Base-by-base conservation (phyloP, 92 coral and sea anemone species). In the Scolanthus callimorphus region DNA sequence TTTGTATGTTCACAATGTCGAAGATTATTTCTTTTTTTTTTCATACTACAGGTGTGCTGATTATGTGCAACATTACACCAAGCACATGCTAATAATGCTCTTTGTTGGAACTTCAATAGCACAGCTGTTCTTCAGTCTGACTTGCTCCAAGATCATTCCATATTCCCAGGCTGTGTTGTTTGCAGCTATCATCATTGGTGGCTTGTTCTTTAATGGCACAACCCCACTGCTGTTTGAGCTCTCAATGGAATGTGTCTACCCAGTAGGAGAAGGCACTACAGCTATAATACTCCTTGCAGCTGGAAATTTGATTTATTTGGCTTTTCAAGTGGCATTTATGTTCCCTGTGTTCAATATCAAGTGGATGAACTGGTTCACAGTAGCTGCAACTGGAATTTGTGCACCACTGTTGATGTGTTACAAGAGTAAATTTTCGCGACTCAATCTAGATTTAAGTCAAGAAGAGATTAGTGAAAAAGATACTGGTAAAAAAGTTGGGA, bases 291-390 rank as follows among this genome's bases (percentile, higher is more conserved):
- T 78, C 20, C 39, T 78, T 0, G 45, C 69, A 13, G 28, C 62
- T 13, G 74, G 51, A 12, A 72, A 62, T 49, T 17, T 62, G 0
- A 43, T 37, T 4, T 45, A 59, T 22, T 10, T 84, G 27, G 17
- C 60, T 0, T 84, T 84, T 55, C 60, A 65, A 25, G 41, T 78
- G 1, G 66, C 79, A 11, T 84, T 84, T 11, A 72, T 84, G 82
- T 39, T 78, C 20, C 85, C 85, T 17, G 34, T 67, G 15, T 53
- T 76, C 27, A 59, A 73, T 21, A 38, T 62, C 0, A 48, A 65
- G 0, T 78, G 90, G 85, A 79, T 84, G 71, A 84, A 84, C 65
- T 84, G 90, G 90, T 78, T 79, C 20, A 65, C 78, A 9, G 76
- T 58, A 3, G 57, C 55, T 11, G 63, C 60, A 1, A 38, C 55